phyloP scores from a whole-genome alignment of 2,888 invertebrate species.

The Timema cristinae region DNA sequence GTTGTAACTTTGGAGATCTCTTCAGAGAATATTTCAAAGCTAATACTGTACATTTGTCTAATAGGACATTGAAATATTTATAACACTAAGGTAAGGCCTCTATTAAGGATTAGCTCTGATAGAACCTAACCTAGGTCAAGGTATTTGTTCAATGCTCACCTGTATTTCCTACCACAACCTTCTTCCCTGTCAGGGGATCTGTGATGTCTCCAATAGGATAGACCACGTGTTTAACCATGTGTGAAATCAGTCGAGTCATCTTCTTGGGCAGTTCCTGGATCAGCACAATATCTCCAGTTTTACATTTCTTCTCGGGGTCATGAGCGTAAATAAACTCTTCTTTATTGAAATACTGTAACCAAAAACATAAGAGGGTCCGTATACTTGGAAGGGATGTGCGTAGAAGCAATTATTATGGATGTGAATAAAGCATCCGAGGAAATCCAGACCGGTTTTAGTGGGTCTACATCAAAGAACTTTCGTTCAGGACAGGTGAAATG shows the following conservation, averaged over 20 bases:
- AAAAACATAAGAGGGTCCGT: conserved; percentile 21
- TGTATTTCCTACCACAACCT: conserved; percentile 67
- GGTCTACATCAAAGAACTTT: no score
- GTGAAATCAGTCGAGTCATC: conserved; percentile 71
- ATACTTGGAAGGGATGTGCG: background rate
- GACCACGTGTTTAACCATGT: conserved; percentile 72
- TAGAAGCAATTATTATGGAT: background rate
- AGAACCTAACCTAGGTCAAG: no score
- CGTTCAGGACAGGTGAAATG: no score
- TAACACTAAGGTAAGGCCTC: no score
- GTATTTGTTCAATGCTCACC: conserved; percentile 44
- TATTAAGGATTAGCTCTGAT: no score
- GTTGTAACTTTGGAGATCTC: background rate
- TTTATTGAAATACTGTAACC: conserved; percentile 71
- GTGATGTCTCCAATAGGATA: conserved; percentile 79
- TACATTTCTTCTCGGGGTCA: conserved; percentile 72
- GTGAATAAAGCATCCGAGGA: no score
- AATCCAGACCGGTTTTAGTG: no score
- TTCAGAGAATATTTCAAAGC: no score
- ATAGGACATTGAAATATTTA: no score
- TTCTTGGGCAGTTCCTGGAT: conserved; percentile 69
- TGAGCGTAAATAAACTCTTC: conserved; percentile 69
- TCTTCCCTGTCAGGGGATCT: conserved; percentile 81
- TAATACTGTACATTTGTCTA: no score
- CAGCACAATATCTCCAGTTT: conserved; percentile 78